phyloP scores from a whole-genome alignment of 2,797 vertebrate species.

The Chaenodraco wilsoni region DNA sequence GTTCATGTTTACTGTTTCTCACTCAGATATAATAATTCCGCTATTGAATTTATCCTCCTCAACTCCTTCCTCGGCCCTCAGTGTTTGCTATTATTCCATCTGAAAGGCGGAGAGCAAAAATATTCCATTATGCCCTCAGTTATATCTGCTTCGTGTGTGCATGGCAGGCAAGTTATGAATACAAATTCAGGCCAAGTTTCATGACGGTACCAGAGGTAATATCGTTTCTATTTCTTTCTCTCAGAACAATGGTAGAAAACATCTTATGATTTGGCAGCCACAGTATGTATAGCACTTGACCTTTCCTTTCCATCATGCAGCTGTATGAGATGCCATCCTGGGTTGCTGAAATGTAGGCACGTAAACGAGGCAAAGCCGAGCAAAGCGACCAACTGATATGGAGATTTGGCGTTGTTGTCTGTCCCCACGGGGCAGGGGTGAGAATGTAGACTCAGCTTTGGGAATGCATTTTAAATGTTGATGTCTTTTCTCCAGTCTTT shows the following conservation, averaged over 20 bases:
- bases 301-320: slow-evolving; percentile 51
- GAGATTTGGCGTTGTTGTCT: slow-evolving; percentile 44
- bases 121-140: slow-evolving; percentile 58
- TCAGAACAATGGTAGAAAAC: slow-evolving; percentile 45
- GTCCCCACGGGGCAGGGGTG: slow-evolving; percentile 30
- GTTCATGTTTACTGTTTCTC: slow-evolving; percentile 51
- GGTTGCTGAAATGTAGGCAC: slow-evolving; percentile 38
- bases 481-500: slow-evolving; percentile 36
- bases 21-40: slow-evolving; percentile 64
- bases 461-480: slow-evolving; percentile 52
- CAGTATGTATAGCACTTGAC: slow-evolving; percentile 38
- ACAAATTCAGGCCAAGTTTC: slow-evolving; percentile 46
- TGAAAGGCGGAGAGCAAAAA: slow-evolving; percentile 48
- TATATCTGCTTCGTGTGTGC: slow-evolving; percentile 48
- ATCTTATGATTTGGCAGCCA: slow-evolving; percentile 43
- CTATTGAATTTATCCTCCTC: slow-evolving; percentile 49
- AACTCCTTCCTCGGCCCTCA: slow-evolving; percentile 24
- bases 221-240: slow-evolving; percentile 40
- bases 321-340: slow-evolving; percentile 43
- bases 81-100: slow-evolving; percentile 54
- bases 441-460: slow-evolving; percentile 50
- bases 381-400: slow-evolving; percentile 34
- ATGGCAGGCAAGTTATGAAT: slow-evolving; percentile 52
- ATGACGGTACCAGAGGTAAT: slow-evolving; percentile 28
- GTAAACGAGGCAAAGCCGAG: slow-evolving; percentile 51